These are phyloP conservation scores for Macropus fuliginosus DNA, from an alignment of 2,797 vertebrate genomes.

Conservation along the genomic window DNA sequence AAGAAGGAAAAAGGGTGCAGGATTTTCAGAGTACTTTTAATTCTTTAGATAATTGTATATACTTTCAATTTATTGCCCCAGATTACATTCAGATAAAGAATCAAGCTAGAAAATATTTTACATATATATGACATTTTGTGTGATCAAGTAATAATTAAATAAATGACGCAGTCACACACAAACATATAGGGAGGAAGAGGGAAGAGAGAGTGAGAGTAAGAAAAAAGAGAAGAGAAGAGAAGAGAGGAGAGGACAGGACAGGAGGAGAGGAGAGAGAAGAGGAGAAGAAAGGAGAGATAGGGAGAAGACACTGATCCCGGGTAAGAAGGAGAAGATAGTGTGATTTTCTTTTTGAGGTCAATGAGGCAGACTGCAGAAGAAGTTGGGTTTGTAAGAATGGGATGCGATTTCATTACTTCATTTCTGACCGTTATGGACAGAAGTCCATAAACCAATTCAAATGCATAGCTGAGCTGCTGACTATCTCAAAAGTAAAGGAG, in stretches of 20 bases:
- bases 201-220: neutral
- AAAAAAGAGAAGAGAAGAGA: too few relatives aligned
- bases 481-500: too few relatives aligned
- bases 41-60: neutral
- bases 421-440: neutral
- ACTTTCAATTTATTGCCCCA: neutral
- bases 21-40: neutral
- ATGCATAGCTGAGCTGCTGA: too few relatives aligned
- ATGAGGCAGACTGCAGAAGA: neutral
- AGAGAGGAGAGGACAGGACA: too few relatives aligned
- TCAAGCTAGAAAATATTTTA: neutral
- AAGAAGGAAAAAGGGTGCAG: neutral
- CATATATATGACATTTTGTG: neutral
- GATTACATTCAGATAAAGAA: neutral
- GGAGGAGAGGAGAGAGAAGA: too few relatives aligned
- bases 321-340: neutral
- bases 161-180: neutral
- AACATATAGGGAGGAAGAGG: neutral
- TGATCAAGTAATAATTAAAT: neutral
- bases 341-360: neutral
- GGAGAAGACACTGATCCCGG: too few relatives aligned
- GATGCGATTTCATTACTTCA: neutral
- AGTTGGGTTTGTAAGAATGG: neutral
- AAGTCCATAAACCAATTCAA: neutral
- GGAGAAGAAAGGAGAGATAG: too few relatives aligned